Base-by-base conservation (phyloP, 1,140 invertebrate species). In the Platorchestia sp. region DNA sequence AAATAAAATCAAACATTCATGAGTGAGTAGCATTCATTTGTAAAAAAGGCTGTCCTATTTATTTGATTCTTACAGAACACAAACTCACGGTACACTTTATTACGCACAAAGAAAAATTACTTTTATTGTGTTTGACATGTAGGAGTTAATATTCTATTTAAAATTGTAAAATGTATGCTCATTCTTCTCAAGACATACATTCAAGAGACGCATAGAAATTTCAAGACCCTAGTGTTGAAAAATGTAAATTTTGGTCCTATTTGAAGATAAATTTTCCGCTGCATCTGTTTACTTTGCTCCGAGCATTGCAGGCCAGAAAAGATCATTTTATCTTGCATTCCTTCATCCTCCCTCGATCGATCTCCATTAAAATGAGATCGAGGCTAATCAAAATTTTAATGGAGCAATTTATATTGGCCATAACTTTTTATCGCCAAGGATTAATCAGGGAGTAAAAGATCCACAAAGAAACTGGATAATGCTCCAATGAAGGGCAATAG, bases 351-450 rank as follows among this genome's bases (percentile, higher is more conserved):
- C 10, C 59, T 36, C 59, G 59, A 75, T 75, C 10, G 3, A 3
- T 75, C 59, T 75, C 59, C 59, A 75, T 75, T 75, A 75, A 75
- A 75, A 75, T 75, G 27, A 75, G 59, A 75, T 75, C 59, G 27
- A 75, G 59, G 59, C 59, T 75, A 75, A 75, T 75, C 59, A 75
- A 75, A 75, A 75, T 75, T 75, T 75, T 75, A 75, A 75, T 36
- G 59, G 59, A 3, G 1, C 59, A 10, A 75, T 75, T 75, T 22
- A 75, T 75, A 3, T 75, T 51, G 10, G 59, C 59, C 27, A 36
- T 75, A 22, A 36, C 59, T 22, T 75, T 75, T 75, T 75, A 75
- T 75, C 3, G 59, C 1, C 27, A 75, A 75, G 59, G 27, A 10
- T 75, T 36, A 75, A 27, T 19, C 59, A 36, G 59, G 36, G 59